Evolutionary conservation across 2,113 vertebrate species (phyloP).

Genomic region (Rhizomys pruinosus): DNA sequence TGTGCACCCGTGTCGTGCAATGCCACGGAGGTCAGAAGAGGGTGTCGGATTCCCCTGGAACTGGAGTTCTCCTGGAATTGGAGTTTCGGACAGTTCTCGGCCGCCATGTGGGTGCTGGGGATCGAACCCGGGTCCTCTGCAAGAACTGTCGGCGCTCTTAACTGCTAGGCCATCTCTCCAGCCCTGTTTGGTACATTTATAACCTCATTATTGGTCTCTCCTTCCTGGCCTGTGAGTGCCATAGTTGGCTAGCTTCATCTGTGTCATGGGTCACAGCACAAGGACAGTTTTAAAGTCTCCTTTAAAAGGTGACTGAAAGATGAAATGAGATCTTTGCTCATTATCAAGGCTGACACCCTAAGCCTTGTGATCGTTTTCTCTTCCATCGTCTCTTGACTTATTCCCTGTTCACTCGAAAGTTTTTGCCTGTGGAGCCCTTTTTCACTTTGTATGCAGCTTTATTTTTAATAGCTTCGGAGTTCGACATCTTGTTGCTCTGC

Average conservation of each 20-base stretch:
- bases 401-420: not conserved
- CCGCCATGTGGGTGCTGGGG: too few species aligned
- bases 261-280: conserved; percentile 44
- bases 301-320: not conserved
- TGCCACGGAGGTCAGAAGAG: too few species aligned
- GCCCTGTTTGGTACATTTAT: not conserved
- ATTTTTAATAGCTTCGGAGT: conserved; percentile 62
- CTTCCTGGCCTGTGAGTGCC: not conserved
- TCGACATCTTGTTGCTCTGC: conserved; percentile 68
- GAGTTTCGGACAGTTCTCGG: too few species aligned
- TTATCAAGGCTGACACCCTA: not conserved
- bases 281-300: conserved; percentile 34
- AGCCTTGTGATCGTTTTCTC: not conserved
- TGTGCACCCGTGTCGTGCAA: too few species aligned
- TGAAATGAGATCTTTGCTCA: not conserved
- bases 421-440: conserved; percentile 51
- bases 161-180: too few species aligned
- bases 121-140: too few species aligned
- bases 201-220: not conserved
- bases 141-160: too few species aligned
- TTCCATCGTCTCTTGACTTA: not conserved
- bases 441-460: conserved; percentile 18
- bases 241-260: not conserved
- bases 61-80: too few species aligned
- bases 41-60: too few species aligned